Evolutionary conservation across 2,888 invertebrate genomes (phyloP), one percentile per base, ranked within the genome.

Genomic region (Muscina levida): DNA sequence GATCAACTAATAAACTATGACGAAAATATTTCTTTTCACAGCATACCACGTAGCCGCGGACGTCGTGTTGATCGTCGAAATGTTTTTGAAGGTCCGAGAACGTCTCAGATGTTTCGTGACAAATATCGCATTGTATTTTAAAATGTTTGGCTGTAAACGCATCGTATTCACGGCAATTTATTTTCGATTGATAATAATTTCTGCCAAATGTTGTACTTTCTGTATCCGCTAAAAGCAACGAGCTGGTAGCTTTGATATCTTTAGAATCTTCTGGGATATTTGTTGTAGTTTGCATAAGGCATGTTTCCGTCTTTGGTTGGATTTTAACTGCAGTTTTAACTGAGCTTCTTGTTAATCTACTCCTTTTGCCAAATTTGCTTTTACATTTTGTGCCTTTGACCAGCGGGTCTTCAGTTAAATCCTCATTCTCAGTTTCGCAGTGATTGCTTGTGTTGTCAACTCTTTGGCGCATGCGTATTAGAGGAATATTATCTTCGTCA

Each of bases 21-120:
- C 88, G 88, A 17, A 84, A 85, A n/a, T 88, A 88, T 83, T 89
- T 90, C 6, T 86, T 87, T 26, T 86, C 86, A 67, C 90, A 90
- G 70, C 90, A 90, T 1, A 85, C 72, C 0, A 86, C 86, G 81
- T 86, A 90, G 2, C 89, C 90, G 5, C 86, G 86, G 19, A 85
- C 83, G 44, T 89, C 72, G 56, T 83, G 83, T 8, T 62, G 44
- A 1, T 8, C n/a, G 46, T 73, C 72, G 65, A 82, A 82, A 48
- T 83, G 83, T 39, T 62, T 66, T 24, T 77, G 75, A 22, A 83
- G 62, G 11, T 73, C 73, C 31, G 53, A 48, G 53, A 83, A 83
- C 17, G 79, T 68, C 37, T 44, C 62, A 1, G 77, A 13, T 42
- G 79, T 53, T 8, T 24, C 68, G 37, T 82, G 56, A 26, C 83